These are phyloP conservation scores for Pelobates fuscus DNA, from an alignment of 2,113 vertebrate genomes.

Conservation along the genomic window DNA sequence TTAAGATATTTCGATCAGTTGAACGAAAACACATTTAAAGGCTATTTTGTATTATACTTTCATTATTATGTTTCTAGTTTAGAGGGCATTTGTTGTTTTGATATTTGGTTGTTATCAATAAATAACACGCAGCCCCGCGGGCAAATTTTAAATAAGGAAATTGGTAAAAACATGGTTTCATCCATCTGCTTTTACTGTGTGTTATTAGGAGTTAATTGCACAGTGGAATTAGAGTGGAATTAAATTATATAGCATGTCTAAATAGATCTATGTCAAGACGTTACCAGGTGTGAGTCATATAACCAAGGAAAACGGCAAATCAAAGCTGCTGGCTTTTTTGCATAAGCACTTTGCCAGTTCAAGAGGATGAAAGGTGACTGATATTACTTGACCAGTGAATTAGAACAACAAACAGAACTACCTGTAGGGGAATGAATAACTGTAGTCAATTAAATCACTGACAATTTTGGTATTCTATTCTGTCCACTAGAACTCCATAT, in stretches of 20 bases:
- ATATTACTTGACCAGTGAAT: conserved; percentile 5
- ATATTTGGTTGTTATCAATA: background rate
- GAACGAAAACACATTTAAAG: too few species aligned
- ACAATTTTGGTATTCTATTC: too few species aligned
- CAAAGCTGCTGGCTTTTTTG: conserved; percentile 5
- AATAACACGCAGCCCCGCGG: background rate
- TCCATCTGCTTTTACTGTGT: conserved; percentile 55
- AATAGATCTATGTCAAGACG: conserved; percentile 70
- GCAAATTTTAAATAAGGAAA: background rate
- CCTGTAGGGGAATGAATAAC: background rate
- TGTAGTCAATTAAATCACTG: too few species aligned
- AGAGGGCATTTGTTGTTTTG: background rate
- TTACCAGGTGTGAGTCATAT: conserved; percentile 62
- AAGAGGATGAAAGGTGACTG: background rate
- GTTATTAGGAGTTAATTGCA: conserved; percentile 69
- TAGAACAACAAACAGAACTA: conserved; percentile 6
- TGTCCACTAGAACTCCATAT: background rate
- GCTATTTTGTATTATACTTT: background rate
- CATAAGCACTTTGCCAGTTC: conserved; percentile 3
- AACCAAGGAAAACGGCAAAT: conserved; percentile 32
- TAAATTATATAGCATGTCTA: conserved; percentile 72
- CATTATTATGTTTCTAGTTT: background rate
- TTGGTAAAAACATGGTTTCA: conserved; percentile 25
- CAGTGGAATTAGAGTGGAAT: conserved; percentile 55
- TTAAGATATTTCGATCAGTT: too few species aligned